Base-by-base conservation (phyloP, 2,113 vertebrate species). In the Antigone vipio region DNA sequence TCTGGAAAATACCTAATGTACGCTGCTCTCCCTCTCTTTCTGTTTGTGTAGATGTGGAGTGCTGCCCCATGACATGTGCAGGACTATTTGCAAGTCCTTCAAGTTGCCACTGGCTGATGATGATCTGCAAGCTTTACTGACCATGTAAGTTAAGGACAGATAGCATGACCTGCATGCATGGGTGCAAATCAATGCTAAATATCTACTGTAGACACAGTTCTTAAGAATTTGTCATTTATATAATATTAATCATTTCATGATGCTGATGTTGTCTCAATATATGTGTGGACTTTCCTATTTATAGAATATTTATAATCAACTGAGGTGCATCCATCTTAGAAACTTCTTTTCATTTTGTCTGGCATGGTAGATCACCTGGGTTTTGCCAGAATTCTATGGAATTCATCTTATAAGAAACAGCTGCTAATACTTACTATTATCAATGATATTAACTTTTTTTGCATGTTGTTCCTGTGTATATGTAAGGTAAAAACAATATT, bases 31-130 rank as follows among this genome's bases (percentile, higher is more conserved):
- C 27, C n/a, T 96, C 50, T 71, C 30, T 93, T 85, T 97, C n/a
- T 97, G 58, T 95, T 94, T 89, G 62, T 96, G 44, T 85, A 99
- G 99, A 82, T 97, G 92, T 50, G 98, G 98, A 62, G 89, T 96
- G 60, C 95, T 99, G 76, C 98, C 98, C 63, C 96, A 26, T 59
- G 97, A 98, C 85, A 97, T 96, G 18, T 97, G 97, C 47, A 97
- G 95, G 95, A 98, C 97, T 63, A 93, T 99, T 93, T 99, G 98
- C 95, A 99, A 99, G 92, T 97, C 98, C 87, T 98, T 98, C 94
- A 98, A 96, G 35, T 88, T 99, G 30, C 99, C 99, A 11, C 55
- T 99, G 95, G 81, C 89, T 44, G 96, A 98, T 96, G 98, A 98
- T 59, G 92, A 99, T 95, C 98, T 99, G 14, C 93, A 58, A 83